Percentiles rank a stretch among this genome's conserved stretches.
phyloP scores from a whole-genome alignment of 2,113 vertebrate species.

The Phycodurus eques region DNA sequence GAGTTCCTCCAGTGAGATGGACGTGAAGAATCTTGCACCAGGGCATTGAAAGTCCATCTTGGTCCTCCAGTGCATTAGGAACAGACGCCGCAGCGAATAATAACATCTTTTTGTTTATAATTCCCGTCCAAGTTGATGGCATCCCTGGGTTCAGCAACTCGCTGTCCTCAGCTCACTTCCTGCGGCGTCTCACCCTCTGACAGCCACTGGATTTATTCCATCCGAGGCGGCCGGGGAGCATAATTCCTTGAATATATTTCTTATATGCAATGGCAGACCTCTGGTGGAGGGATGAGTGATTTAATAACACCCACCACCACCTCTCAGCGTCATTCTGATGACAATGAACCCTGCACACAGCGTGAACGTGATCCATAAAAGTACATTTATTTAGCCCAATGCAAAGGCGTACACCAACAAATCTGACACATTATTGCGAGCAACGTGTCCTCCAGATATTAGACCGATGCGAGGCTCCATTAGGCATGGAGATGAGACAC shows the following conservation, averaged over 20 bases:
- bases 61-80: not conserved
- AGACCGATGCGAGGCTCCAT: conserved; percentile 36
- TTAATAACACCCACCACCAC: not conserved
- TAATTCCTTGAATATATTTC: conserved; percentile 12
- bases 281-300: conserved; percentile 12
- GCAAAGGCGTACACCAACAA: conserved; percentile 4
- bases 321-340: not conserved
- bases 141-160: not conserved
- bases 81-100: not conserved
- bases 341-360: conserved; percentile 1
- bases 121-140: not conserved
- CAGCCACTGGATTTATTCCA: conserved; percentile 39
- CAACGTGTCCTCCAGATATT: conserved; percentile 36
- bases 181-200: conserved; percentile 24
- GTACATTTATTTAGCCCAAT: conserved; percentile 6
- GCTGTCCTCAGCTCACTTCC: conserved; percentile 12
- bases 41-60: not conserved
- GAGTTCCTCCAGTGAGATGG: not conserved
- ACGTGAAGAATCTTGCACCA: not conserved
- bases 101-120: not conserved
- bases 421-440: conserved; percentile 12
- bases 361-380: conserved; percentile 4
- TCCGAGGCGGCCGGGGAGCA: conserved; percentile 14
- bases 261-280: conserved; percentile 2
- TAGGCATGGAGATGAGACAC: conserved; percentile 23